phyloP scores from a whole-genome alignment of 2,113 vertebrate genomes.

The Capricornis sumatraensis region DNA sequence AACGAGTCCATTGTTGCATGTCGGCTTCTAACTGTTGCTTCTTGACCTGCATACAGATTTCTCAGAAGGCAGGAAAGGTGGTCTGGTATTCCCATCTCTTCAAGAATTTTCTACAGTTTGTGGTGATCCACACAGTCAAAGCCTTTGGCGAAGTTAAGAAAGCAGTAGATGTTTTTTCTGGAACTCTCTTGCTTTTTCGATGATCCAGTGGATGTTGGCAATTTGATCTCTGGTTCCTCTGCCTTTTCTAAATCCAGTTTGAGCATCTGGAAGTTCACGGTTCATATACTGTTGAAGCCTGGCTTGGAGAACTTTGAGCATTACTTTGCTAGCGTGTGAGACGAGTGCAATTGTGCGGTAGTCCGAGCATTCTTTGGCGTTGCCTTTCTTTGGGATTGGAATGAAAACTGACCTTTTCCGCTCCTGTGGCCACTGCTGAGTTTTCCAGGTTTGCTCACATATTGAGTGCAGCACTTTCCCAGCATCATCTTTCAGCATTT shows the following conservation, averaged over 20 bases:
- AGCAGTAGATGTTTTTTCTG: not conserved
- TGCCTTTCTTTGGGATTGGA: not conserved
- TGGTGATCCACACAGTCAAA: not conserved
- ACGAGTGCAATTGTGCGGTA: fast-evolving
- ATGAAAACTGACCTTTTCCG: not conserved
- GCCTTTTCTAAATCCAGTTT: not conserved
- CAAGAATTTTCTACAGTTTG: not conserved
- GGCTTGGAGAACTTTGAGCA: not conserved
- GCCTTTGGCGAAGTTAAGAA: not conserved
- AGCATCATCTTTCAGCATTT: not conserved
- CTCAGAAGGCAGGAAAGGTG: not conserved
- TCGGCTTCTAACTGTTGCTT: not conserved
- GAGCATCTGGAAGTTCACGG: not conserved
- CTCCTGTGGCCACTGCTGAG: not conserved
- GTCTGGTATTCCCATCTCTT: not conserved
- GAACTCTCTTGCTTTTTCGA: not conserved
- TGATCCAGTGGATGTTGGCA: not conserved
- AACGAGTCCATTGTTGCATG: not conserved
- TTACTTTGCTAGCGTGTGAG: not conserved
- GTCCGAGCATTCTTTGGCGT: not conserved
- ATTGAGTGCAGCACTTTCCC: not conserved
- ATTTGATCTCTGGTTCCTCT: not conserved
- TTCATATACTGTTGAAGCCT: not conserved
- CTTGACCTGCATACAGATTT: not conserved
- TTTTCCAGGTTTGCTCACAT: not conserved